Percentiles rank a stretch among this genome's conserved stretches.
These are phyloP conservation scores for Agapornis roseicollis DNA, from an alignment of 2,113 vertebrate species.

Conservation along the genomic window DNA sequence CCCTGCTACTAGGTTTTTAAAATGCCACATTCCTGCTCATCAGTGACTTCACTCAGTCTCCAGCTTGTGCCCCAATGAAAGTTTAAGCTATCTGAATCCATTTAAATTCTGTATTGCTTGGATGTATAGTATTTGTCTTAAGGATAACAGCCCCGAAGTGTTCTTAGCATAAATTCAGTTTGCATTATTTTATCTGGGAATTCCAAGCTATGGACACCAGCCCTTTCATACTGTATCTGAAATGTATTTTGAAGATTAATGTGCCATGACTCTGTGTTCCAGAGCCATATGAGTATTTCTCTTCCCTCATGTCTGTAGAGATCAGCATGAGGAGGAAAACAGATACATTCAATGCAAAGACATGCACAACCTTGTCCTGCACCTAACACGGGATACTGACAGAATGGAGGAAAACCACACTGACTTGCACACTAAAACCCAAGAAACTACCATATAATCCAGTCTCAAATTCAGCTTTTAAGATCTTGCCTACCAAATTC, in stretches of 20 bases:
- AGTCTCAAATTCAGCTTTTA: background rate
- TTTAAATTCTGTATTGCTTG: background rate
- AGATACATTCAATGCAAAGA: background rate
- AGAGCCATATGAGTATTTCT: background rate
- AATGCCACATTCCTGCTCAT: fast-evolving
- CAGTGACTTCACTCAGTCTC: background rate
- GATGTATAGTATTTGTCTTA: background rate
- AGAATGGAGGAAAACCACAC: background rate
- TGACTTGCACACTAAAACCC: background rate
- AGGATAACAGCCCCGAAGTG: background rate
- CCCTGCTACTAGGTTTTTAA: background rate
- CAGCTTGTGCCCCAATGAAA: background rate
- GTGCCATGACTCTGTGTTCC: background rate
- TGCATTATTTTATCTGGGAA: background rate
- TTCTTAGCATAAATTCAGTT: background rate
- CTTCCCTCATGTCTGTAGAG: background rate
- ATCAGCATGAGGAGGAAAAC: background rate
- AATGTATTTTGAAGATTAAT: background rate
- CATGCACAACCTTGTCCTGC: background rate
- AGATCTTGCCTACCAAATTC: background rate
- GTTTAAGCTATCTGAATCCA: background rate
- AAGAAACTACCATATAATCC: background rate
- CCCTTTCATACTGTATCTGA: background rate
- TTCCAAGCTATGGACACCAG: background rate
- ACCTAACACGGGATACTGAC: background rate